Evolutionary conservation across 2,113 vertebrate species (phyloP), one percentile per base, ranked within the genome.

Genomic region (Malaclemys terrapin): DNA sequence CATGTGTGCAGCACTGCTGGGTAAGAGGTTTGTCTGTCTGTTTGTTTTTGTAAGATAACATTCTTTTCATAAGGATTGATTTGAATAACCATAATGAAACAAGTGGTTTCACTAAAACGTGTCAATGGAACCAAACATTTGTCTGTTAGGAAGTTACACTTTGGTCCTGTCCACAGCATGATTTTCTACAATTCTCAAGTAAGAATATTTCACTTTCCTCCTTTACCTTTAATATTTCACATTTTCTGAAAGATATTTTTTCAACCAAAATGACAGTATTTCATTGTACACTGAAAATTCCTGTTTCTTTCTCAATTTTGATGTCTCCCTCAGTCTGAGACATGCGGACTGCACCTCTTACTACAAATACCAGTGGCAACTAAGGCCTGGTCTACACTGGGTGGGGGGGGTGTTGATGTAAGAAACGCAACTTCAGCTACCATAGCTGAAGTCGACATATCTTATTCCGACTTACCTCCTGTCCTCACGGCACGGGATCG

Each of bases 1-100:
- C 96, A 96, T 0, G 75, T 95, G 49, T 99, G 99, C 94, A 98
- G 93, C 75, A 98, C 97, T 6, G 54, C 94, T 0, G 98, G 98
- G 98, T 99, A 96, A 96, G 97, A 85, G 76, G 38, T 27, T 80
- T 81, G 17, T 79, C 65, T 82, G 38, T 79, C 1, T 35, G 84
- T 81, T 93, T 35, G 84, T 81, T 93, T 0, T 1, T 31, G 27
- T 38, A 72, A 50, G 10, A 6, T 12, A n/a, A 29, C 27, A 89
- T 57, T 90, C 42, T 27, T 53, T 88, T 89, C 89, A 35, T 0
- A 87, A 53, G 31, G 14, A 62, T 45, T 22, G 75, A 95, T 92
- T 86, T 11, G 52, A 20, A 20, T 11, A 6, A 81, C 6, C 0
- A 1, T 80, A 65, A 82, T 50, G 45, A 85, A 96, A 72, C 53